A percentile compares a stretch with the other conserved stretches of the same genome.
These are phyloP conservation scores for Meriones unguiculatus DNA, from an alignment of 2,113 vertebrate genomes.

Conservation along the genomic window DNA sequence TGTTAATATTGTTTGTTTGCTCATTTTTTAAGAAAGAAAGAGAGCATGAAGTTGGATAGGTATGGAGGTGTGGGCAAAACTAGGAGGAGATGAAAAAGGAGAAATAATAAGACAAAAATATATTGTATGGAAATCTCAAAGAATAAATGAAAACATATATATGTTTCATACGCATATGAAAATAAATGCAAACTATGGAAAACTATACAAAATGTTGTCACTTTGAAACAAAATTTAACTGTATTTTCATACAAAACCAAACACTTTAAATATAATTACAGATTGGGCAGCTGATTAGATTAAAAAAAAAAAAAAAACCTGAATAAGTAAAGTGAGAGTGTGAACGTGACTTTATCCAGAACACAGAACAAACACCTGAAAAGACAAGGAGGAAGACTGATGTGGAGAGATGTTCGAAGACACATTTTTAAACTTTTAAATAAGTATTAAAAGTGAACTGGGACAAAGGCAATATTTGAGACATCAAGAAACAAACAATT, in stretches of 20 bases:
- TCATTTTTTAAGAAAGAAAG: not conserved
- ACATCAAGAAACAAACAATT: not conserved
- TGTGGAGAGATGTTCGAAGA: not conserved
- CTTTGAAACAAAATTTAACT: constrained; percentile 3
- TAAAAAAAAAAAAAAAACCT: not conserved
- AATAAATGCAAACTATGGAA: not conserved
- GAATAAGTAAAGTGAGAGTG: not conserved
- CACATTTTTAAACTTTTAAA: not conserved
- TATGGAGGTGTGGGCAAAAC: not conserved
- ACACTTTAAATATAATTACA: too few species aligned
- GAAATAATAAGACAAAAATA: not conserved
- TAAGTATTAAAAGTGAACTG: not conserved
- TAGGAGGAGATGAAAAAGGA: not conserved
- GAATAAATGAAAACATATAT: not conserved
- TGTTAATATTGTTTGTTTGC: not conserved
- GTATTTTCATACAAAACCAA: not conserved
- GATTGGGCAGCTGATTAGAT: not conserved
- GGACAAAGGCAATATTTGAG: not conserved
- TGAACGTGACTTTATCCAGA: not conserved
- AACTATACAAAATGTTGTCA: constrained; percentile 1
- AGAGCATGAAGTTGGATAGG: not conserved
- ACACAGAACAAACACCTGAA: not conserved
- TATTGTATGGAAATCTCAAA: not conserved
- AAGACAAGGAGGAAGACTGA: not conserved
- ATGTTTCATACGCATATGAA: not conserved